Evolutionary conservation across 2,113 vertebrate genomes (phyloP).

Genomic region (Passer domesticus): DNA sequence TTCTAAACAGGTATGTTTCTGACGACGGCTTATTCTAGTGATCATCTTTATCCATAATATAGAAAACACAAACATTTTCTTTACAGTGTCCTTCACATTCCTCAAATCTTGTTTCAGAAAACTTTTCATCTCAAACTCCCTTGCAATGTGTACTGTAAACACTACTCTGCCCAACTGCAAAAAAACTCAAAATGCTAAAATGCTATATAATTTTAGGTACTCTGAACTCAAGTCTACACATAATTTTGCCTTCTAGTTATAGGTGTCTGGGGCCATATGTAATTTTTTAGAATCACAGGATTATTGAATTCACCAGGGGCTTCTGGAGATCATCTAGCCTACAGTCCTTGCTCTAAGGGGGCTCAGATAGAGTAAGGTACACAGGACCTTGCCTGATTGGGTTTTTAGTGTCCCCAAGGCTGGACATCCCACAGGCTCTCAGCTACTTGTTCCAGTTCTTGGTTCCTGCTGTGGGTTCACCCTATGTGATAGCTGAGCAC

Average conservation of each 20-base stretch:
- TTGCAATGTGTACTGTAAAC: neutral
- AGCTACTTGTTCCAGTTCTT: neutral
- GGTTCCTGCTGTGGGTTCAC: neutral
- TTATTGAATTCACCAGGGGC: neutral
- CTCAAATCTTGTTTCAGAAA: neutral
- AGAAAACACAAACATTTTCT: fast-evolving
- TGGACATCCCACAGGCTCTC: neutral
- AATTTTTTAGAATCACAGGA: neutral
- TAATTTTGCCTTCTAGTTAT: neutral
- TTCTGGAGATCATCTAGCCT: neutral
- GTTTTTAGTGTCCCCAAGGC: neutral
- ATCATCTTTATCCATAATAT: neutral
- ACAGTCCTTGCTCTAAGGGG: neutral
- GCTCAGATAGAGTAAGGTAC: neutral
- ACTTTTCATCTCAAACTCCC: neutral
- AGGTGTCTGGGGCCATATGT: neutral
- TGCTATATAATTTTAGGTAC: neutral
- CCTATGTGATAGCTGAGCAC: neutral
- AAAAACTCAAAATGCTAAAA: neutral
- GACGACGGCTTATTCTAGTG: neutral
- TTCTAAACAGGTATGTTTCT: neutral
- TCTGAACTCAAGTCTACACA: neutral
- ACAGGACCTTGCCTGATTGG: fast-evolving
- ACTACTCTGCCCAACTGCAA: neutral
- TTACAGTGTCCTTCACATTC: neutral